Evolutionary conservation across 1,140 invertebrate genomes (phyloP).

Genomic region (Acromyrmex heyeri): DNA sequence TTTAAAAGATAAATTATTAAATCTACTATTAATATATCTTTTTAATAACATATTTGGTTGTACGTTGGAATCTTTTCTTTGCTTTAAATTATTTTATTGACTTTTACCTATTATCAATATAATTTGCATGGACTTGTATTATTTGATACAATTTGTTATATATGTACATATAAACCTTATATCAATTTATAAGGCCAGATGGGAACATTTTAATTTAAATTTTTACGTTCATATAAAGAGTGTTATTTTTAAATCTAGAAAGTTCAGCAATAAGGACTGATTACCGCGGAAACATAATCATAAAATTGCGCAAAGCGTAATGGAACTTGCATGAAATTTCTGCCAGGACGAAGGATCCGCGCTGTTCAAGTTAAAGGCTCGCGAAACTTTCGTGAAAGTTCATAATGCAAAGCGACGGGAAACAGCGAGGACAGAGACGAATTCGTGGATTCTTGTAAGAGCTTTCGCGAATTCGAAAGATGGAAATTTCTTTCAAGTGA

Average conservation of each 20-base stretch:
- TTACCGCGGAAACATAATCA: constrained; percentile 44
- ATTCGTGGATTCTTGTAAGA: constrained; percentile 50
- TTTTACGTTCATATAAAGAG: background rate
- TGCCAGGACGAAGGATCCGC: background rate
- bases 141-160: background rate
- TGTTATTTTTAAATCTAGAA: constrained; percentile 47
- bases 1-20: background rate
- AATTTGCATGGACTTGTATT: background rate
- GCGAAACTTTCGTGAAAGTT: constrained; percentile 70
- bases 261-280: constrained; percentile 49
- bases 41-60: background rate
- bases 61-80: background rate
- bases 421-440: constrained; percentile 51
- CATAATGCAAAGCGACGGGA: constrained; percentile 65
- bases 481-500: constrained; percentile 67
- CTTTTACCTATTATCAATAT: background rate
- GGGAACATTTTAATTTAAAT: background rate
- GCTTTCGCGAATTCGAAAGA: constrained; percentile 36
- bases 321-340: constrained; percentile 55
- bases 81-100: background rate
- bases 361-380: constrained; percentile 54
- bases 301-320: constrained; percentile 45
- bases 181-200: constrained; percentile 13
- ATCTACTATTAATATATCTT: background rate
- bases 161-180: background rate